Evolutionary conservation across 1,140 invertebrate genomes (phyloP).

Genomic region (Macrotrachela quadricornifera): DNA sequence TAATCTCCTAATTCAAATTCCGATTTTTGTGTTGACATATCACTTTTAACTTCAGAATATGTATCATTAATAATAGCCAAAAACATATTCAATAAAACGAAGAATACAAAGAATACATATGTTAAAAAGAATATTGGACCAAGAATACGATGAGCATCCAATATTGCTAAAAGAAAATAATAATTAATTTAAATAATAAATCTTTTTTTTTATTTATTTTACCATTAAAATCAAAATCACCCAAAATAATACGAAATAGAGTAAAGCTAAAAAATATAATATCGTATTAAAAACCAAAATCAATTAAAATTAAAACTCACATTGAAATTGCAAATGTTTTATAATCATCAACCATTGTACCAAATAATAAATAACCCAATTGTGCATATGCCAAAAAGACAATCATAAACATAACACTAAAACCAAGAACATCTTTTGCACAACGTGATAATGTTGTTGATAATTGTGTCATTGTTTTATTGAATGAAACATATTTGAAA

Average conservation of each 20-base stretch:
- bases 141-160: constrained; percentile 41
- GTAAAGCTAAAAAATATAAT: constrained; percentile 29
- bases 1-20: constrained; percentile 1
- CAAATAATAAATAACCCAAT: constrained; percentile 31
- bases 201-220: too few relatives aligned
- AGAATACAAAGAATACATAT: constrained; percentile 49
- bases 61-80: constrained; percentile 51
- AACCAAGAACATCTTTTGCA: constrained; percentile 42
- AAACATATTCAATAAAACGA: constrained; percentile 51
- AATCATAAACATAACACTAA: constrained; percentile 48
- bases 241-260: constrained; percentile 43
- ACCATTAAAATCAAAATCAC: constrained; percentile 43
- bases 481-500: constrained; percentile 40
- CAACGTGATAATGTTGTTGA: constrained; percentile 39
- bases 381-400: constrained; percentile 47
- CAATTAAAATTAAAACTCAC: constrained; percentile 34
- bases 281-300: constrained; percentile 12
- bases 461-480: constrained; percentile 45
- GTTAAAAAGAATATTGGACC: constrained; percentile 47
- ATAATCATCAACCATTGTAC: constrained; percentile 21
- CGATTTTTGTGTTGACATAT: constrained; percentile 4
- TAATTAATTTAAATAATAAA: too few relatives aligned
- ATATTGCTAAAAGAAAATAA: constrained; percentile 28
- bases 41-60: constrained; percentile 27
- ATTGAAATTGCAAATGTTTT: constrained; percentile 31